phyloP scores from a whole-genome alignment of 2,113 vertebrate genomes.

The Micronycteris hirsuta region DNA sequence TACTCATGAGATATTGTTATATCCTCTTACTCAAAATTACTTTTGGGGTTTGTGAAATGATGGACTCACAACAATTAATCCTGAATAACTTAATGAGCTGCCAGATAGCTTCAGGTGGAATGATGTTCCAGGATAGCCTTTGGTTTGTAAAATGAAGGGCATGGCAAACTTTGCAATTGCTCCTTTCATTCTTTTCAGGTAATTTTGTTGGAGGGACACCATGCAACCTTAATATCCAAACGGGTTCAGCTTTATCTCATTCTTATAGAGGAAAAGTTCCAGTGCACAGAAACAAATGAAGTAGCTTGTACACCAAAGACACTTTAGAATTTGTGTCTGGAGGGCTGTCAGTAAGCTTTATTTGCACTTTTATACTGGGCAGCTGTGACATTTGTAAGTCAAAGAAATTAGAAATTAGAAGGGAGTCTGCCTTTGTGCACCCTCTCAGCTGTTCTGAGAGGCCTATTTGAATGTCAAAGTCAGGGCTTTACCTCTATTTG shows the following conservation, averaged over 20 bases:
- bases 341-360: not conserved
- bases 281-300: not conserved
- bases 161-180: not conserved
- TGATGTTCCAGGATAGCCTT: not conserved
- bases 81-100: constrained; percentile 6
- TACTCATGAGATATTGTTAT: not conserved
- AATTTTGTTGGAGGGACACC: constrained; percentile 1
- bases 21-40: constrained; percentile 12
- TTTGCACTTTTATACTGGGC: not conserved
- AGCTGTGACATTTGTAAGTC: fast-evolving
- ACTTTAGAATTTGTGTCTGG: not conserved
- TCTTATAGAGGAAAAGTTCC: not conserved
- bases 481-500: not conserved
- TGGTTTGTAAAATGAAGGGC: constrained; percentile 11
- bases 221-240: not conserved
- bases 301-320: not conserved
- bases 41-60: not conserved
- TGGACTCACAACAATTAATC: not conserved
- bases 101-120: not conserved
- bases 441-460: too few relatives aligned
- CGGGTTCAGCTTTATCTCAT: not conserved
- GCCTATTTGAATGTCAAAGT: not conserved
- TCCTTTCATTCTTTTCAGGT: not conserved
- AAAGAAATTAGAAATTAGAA: not conserved
- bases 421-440: not conserved